Percentiles rank a stretch among this genome's conserved stretches.
These are phyloP conservation scores for Solea senegalensis DNA, from an alignment of 2,113 vertebrate genomes.

Conservation along the genomic window DNA sequence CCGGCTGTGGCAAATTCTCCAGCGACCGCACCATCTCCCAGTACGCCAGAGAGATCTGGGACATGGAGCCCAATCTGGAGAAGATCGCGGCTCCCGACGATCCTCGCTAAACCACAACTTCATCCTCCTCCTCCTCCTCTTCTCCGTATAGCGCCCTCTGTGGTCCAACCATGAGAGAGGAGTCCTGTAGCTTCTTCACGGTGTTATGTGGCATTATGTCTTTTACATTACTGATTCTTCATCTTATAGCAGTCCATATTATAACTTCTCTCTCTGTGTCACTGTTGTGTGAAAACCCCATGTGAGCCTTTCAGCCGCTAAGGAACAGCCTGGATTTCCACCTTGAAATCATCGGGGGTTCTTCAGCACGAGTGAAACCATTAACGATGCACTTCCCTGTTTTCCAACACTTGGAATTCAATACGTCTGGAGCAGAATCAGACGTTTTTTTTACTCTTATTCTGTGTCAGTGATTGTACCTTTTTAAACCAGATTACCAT, in stretches of 20 bases:
- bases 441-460: not conserved
- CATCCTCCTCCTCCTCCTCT: not conserved
- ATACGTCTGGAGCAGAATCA: not conserved
- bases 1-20: constrained; percentile 90
- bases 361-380: not conserved
- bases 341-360: too few species aligned
- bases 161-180: constrained; percentile 10
- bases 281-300: constrained; percentile 18
- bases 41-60: constrained; percentile 92
- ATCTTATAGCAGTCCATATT: not conserved
- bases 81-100: constrained; percentile 88
- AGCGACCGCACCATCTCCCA: constrained; percentile 92
- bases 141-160: constrained; percentile 5
- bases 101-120: constrained; percentile 49
- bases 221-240: not conserved
- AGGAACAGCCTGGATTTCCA: not conserved
- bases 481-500: not conserved
- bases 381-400: not conserved
- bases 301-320: constrained; percentile 15
- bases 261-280: not conserved
- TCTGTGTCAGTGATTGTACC: not conserved
- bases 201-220: constrained; percentile 47
- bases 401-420: not conserved
- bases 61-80: constrained; percentile 85
- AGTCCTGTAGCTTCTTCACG: constrained; percentile 40